phyloP scores from a whole-genome alignment of 2,113 vertebrate genomes.

The Atlantisia rogersi region DNA sequence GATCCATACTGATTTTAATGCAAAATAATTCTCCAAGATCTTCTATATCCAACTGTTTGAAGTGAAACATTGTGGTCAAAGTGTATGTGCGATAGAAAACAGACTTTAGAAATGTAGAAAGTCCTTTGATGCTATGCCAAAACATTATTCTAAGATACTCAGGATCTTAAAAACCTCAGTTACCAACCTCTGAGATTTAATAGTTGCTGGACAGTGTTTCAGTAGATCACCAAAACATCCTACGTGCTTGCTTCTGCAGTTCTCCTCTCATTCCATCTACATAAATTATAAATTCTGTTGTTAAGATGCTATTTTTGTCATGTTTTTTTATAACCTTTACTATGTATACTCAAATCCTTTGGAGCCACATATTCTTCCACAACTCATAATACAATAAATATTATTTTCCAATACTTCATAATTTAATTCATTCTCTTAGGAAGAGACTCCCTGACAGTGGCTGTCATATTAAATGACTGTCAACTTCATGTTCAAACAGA shows the following conservation, averaged over 20 bases:
- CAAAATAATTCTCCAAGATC: background rate
- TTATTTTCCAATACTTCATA: background rate
- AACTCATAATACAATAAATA: background rate
- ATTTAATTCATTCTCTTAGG: background rate
- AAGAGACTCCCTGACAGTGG: background rate
- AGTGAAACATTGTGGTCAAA: background rate
- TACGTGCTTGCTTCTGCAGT: background rate
- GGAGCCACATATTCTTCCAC: background rate
- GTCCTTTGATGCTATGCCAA: background rate
- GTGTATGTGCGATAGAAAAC: accelerated
- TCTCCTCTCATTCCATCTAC: background rate
- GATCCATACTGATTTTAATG: background rate
- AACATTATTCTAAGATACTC: background rate
- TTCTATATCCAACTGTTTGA: background rate
- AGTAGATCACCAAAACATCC: background rate
- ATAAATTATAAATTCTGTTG: background rate
- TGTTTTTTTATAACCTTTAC: background rate
- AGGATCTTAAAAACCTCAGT: background rate
- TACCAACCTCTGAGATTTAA: background rate
- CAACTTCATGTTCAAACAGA: background rate
- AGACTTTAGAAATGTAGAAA: background rate
- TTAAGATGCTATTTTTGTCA: background rate
- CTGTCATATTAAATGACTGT: background rate
- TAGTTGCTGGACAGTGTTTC: background rate
- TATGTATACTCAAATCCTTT: background rate